Conservation (phyloP, 2,888 invertebrate genomes). For the Pocota personata region DNA sequence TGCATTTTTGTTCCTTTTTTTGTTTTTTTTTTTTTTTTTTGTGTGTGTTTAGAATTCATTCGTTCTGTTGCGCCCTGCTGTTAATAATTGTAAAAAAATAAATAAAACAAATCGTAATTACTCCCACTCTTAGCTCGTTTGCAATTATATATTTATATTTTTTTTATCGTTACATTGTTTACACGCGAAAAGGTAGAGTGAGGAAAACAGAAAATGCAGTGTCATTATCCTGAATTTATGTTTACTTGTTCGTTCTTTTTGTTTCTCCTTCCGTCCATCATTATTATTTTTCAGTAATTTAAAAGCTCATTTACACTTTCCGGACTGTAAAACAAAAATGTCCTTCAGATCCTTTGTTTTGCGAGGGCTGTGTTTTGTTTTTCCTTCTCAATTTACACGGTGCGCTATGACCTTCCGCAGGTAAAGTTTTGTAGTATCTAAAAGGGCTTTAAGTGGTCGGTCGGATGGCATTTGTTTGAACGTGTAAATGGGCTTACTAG, state of each 20-base stretch:
- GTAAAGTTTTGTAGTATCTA: slow-evolving; percentile 40
- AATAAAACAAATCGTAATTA: slow-evolving; percentile 29
- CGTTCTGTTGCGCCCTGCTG: slow-evolving; percentile 75
- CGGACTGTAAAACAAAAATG: slow-evolving; percentile 60
- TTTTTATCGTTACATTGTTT: slow-evolving; percentile 60
- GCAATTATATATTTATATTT: slow-evolving; percentile 32
- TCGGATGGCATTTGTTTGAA: slow-evolving; percentile 47
- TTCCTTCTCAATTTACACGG: slow-evolving; percentile 3
- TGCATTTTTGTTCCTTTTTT: slow-evolving; percentile 61
- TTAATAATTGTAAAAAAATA: slow-evolving; percentile 76
- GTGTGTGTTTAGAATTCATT: slow-evolving; percentile 24
- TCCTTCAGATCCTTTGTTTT: slow-evolving; percentile 55
- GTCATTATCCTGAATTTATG: slow-evolving; percentile 75
- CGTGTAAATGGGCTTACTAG: slow-evolving; percentile 62
- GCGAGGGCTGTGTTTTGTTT: slow-evolving; percentile 2
- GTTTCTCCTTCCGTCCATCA: slow-evolving; percentile 39
- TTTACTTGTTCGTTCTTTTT: slow-evolving; percentile 79
- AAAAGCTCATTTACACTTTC: slow-evolving; percentile 75
- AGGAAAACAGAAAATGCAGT: slow-evolving; percentile 21
- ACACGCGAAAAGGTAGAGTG: slow-evolving; percentile 25
- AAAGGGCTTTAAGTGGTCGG: slow-evolving; percentile 50
- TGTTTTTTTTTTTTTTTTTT: slow-evolving; percentile 44
- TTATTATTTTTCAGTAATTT: slow-evolving; percentile 70
- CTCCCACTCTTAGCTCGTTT: slow-evolving; percentile 38
- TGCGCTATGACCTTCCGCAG: slow-evolving; percentile 48